Evolutionary conservation across 2,888 invertebrate species (phyloP), one percentile per base, ranked within the genome.

Genomic region (Synanthedon myopaeformis): DNA sequence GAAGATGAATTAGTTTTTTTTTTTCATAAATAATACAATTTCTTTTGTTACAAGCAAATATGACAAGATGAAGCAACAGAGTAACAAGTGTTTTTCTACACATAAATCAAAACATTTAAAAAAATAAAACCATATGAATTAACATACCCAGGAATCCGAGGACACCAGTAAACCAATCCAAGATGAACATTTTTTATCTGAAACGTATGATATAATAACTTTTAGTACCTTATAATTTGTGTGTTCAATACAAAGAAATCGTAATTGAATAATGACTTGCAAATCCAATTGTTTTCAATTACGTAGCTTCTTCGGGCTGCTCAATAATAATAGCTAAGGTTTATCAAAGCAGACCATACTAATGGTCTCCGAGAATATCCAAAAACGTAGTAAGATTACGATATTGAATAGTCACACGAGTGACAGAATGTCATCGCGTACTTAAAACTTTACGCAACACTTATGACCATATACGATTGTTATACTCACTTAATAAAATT

Each of bases 111-210:
- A 35, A 35, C 8, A 35, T 35, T 2, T 35, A 0, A 8, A 35
- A 35, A 35, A 17, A 35, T 2, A 35, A 35, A 35, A 35, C 35
- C 6, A 10, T 35, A 35, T 35, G 35, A 35, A 35, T 8, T 35
- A 35, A 45, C 45, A 93, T 82, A 96, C 96, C 96, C 81, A 97
- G 91, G 88, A 95, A 96, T 82, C 96, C 96, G 77, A 97, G 90
- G 76, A 96, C 96, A 72, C 96, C 96, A 82, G 96, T 95, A 80
- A 97, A 94, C 96, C 96, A 97, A 87, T 96, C 96, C 94, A 95
- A 94, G 89, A 97, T 93, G 90, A 97, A 96, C 96, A 97, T 96
- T 80, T 76, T 85, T 78, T 77, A 79, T 84, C 85, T 86, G 83
- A 65, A 86, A 71, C 53, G 53, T 57, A 58, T 51, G 58, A 61